Percentiles rank a stretch among this genome's conserved stretches.
These are phyloP conservation scores for Euphydryas editha DNA, from an alignment of 2,888 invertebrate genomes.

Conservation along the genomic window DNA sequence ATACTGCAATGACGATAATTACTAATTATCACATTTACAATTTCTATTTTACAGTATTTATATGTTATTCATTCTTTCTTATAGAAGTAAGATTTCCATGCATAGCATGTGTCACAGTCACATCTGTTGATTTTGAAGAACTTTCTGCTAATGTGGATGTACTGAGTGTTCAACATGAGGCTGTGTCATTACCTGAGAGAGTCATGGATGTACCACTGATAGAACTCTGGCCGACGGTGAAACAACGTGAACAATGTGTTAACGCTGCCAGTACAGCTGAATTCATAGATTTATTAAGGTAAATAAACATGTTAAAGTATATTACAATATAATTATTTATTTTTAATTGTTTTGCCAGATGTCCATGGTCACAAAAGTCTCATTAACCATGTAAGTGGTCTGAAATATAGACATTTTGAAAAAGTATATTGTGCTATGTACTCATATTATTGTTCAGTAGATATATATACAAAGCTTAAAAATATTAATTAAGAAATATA, in stretches of 20 bases:
- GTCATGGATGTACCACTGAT: slow-evolving; percentile 84
- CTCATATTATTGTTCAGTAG: too few relatives aligned
- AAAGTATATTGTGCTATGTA: too few relatives aligned
- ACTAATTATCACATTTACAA: too few relatives aligned
- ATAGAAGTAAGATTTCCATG: slow-evolving; percentile 86
- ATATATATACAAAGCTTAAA: too few relatives aligned
- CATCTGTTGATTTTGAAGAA: slow-evolving; percentile 81
- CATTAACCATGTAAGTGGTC: too few relatives aligned
- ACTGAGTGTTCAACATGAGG: slow-evolving; percentile 85
- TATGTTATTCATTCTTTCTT: slow-evolving; percentile 37
- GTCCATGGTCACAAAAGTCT: background rate
- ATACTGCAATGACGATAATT: too few relatives aligned
- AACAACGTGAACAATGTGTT: slow-evolving; percentile 83
- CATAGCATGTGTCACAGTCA: slow-evolving; percentile 84
- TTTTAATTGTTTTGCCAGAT: background rate
- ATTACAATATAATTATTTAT: background rate
- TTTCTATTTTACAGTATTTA: background rate
- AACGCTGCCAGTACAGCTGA: slow-evolving; percentile 85
- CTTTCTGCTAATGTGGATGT: slow-evolving; percentile 84
- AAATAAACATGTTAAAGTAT: too few relatives aligned
- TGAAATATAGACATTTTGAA: too few relatives aligned
- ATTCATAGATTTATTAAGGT: slow-evolving; percentile 85
- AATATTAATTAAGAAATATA: too few relatives aligned
- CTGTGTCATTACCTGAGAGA: slow-evolving; percentile 83
- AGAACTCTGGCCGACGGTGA: slow-evolving; percentile 86